Conservation (phyloP, 2,797 vertebrate genomes). For the Octomys mimax region DNA sequence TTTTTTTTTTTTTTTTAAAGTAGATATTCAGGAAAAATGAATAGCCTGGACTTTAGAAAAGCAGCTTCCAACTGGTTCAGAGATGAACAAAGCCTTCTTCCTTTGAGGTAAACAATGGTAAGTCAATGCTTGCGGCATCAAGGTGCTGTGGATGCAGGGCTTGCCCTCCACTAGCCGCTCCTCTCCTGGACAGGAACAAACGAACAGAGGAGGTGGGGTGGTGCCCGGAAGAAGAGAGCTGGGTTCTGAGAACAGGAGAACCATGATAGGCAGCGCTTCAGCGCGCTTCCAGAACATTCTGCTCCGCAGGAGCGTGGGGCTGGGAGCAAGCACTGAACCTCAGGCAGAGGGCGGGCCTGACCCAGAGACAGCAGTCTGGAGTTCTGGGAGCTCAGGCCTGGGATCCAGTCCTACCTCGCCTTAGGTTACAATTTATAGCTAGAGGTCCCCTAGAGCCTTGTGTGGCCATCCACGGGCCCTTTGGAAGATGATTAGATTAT, state of each 20-base stretch:
- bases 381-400: background rate
- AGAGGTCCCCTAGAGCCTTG: background rate
- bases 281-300: too few species aligned
- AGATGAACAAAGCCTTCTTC: background rate
- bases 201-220: background rate
- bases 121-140: background rate
- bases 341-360: background rate
- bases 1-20: background rate
- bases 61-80: background rate
- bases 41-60: background rate
- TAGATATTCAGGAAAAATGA: background rate
- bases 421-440: background rate
- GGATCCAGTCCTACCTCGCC: background rate
- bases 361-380: background rate
- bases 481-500: background rate
- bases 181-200: background rate
- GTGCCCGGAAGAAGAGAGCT: background rate
- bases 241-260: background rate
- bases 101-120: background rate
- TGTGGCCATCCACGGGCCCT: background rate
- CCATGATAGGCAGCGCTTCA: too few species aligned
- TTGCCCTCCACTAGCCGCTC: background rate
- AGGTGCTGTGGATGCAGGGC: background rate
- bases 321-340: background rate
- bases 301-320: background rate